Conservation (phyloP, 2,113 vertebrate genomes). For the Choloepus hoffmanni region DNA sequence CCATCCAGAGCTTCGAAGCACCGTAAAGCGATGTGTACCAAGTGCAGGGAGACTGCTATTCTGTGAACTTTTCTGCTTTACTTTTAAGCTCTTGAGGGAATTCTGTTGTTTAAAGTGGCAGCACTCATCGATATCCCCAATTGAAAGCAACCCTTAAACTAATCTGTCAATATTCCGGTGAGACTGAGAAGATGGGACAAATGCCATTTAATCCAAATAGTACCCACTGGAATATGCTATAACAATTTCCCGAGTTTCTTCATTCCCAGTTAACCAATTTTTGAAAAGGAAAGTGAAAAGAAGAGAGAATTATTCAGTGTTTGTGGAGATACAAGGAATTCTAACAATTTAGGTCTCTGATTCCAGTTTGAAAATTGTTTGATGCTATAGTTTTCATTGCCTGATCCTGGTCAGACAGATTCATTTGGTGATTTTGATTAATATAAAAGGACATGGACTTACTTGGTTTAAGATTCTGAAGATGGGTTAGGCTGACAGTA, state of each 20-base stretch:
- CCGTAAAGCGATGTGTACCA: background rate
- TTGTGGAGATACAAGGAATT: slow-evolving; percentile 19
- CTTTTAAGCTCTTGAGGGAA: background rate
- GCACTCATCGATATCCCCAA: background rate
- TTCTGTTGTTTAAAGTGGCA: background rate
- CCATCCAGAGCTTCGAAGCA: background rate
- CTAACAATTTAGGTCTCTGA: slow-evolving; percentile 14
- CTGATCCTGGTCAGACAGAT: background rate
- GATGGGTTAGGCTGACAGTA: background rate
- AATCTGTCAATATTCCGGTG: background rate
- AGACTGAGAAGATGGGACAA: background rate
- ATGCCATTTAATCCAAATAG: background rate
- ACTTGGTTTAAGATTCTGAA: background rate
- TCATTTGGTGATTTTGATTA: background rate
- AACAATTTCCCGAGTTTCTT: slow-evolving; percentile 13
- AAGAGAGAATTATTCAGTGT: background rate
- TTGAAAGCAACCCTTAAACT: slow-evolving; percentile 2
- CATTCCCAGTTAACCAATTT: background rate
- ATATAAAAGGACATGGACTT: background rate
- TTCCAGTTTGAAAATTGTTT: background rate
- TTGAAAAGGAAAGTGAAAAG: slow-evolving; percentile 49
- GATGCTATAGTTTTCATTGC: background rate
- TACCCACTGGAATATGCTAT: background rate
- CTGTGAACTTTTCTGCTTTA: background rate
- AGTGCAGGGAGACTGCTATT: background rate